Evolutionary conservation across 2,888 invertebrate species (phyloP), one percentile per base, ranked within the genome.

Genomic region (Temnothorax rugatulus): DNA sequence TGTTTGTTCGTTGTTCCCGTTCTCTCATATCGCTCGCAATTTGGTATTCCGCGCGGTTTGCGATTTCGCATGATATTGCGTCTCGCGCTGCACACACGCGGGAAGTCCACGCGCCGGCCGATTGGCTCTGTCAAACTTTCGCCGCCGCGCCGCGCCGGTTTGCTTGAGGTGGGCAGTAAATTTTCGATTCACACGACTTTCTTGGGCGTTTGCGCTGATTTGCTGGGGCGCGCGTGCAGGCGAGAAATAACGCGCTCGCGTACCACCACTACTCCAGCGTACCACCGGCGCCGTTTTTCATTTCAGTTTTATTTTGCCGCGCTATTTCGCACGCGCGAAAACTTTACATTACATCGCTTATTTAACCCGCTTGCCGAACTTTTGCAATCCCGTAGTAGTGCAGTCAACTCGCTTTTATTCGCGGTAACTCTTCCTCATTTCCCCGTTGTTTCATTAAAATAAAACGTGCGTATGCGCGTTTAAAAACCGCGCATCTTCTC

Each of bases 331-430:
- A 52, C 69, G 34, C 66, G 25, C 44, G 54, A 21, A 41, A 59
- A 52, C 79, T 84, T 81, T 74, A 73, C 79, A 54, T 77, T 77
- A 74, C 74, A 81, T 81, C 69, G 76, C 54, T 47, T 79, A 74
- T 61, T 84, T 83, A 82, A 71, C 71, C 52, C 25, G 29, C 73
- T 68, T 69, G 82, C 82, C 83, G 76, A 89, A 88, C 82, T 89
- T 89, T 68, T 66, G 73, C 82, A 82, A 86, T 82, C 68, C 59
- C 77, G 66, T 69, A 57, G 66, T 82, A 54, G 61, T 66, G 68
- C 63, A 69, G 66, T 71, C 63, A 63, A 66, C 75, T 76, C 59
- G 25, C 41, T 15, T 68, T 29, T 61, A 77, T 66, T 44, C 77
- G 79, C 47, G 18, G 59, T 38, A 77, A 50, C 84, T 59, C 82